These are phyloP conservation scores for Sebastes oblongus DNA, from an alignment of 2,797 vertebrate species.

Conservation along the genomic window DNA sequence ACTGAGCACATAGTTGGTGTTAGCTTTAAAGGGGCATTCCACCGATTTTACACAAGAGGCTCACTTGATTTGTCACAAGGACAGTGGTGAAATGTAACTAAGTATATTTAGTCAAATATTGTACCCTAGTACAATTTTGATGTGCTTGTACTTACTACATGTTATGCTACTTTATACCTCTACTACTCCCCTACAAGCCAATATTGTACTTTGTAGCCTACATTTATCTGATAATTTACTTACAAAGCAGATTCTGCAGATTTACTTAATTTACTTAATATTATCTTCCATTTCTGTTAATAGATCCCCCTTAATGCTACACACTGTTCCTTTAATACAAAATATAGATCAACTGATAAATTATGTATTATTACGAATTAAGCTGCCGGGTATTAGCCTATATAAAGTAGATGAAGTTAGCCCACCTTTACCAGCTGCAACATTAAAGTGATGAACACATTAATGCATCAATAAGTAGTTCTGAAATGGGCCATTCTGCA, in stretches of 20 bases:
- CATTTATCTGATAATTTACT: not conserved
- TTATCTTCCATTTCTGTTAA: no score
- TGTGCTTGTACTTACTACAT: not conserved
- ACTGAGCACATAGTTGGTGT: not conserved
- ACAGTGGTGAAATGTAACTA: not conserved
- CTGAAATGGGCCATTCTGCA: no score
- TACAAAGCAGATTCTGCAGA: not conserved
- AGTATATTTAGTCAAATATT: not conserved
- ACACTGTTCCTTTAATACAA: no score
- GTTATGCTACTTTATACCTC: not conserved
- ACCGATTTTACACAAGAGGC: not conserved
- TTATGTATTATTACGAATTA: not conserved
- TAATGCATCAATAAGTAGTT: not conserved
- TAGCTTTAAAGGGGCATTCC: not conserved
- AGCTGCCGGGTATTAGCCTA: not conserved
- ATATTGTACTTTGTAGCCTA: not conserved
- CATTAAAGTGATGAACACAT: not conserved
- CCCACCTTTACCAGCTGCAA: not conserved
- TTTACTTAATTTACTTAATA: no score
- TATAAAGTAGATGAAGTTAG: not conserved
- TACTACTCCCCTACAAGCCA: not conserved
- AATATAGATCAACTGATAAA: no score
- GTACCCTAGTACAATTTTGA: not conserved
- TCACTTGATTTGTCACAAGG: not conserved
- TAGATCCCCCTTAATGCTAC: no score